These are phyloP conservation scores for Ethmia dodecea DNA, from an alignment of 2,888 invertebrate genomes.

Conservation along the genomic window DNA sequence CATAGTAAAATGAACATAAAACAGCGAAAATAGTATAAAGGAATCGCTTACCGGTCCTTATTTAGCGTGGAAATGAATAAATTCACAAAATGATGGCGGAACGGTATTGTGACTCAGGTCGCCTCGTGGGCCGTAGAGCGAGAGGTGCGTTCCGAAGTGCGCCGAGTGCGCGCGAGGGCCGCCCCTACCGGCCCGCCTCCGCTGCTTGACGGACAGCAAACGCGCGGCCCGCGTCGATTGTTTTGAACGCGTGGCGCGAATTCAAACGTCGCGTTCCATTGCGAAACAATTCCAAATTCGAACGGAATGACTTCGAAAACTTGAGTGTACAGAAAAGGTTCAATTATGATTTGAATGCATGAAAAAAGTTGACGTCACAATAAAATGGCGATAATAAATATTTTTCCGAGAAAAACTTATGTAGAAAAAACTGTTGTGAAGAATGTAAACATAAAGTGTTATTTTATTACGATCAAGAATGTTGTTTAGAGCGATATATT, in stretches of 20 bases:
- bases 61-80: conserved; percentile 22
- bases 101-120: conserved; percentile 59
- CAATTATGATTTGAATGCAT: too few relatives aligned
- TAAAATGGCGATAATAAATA: too few relatives aligned
- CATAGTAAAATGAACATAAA: conserved; percentile 16
- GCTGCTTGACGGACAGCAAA: conserved; percentile 48
- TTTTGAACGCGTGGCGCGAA: conserved; percentile 47
- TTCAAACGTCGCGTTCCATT: conserved; percentile 1
- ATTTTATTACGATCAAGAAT: too few relatives aligned
- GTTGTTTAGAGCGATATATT: too few relatives aligned
- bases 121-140: conserved; percentile 40
- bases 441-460: too few relatives aligned
- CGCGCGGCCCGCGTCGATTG: conserved; percentile 53
- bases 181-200: conserved; percentile 48
- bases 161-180: conserved; percentile 36
- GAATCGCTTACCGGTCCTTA: conserved; percentile 43
- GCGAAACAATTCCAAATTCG: conserved; percentile 34
- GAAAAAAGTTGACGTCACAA: too few relatives aligned
- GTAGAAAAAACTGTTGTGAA: conserved; percentile 8
- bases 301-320: conserved; percentile 32
- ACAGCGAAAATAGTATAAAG: conserved; percentile 13
- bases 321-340: too few relatives aligned
- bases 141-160: conserved; percentile 38
- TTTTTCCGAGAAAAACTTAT: conserved; percentile 14
- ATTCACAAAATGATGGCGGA: conserved; percentile 23